Conservation (phyloP, 2,888 invertebrate species). For the Elaeidobius kamerunicus region DNA sequence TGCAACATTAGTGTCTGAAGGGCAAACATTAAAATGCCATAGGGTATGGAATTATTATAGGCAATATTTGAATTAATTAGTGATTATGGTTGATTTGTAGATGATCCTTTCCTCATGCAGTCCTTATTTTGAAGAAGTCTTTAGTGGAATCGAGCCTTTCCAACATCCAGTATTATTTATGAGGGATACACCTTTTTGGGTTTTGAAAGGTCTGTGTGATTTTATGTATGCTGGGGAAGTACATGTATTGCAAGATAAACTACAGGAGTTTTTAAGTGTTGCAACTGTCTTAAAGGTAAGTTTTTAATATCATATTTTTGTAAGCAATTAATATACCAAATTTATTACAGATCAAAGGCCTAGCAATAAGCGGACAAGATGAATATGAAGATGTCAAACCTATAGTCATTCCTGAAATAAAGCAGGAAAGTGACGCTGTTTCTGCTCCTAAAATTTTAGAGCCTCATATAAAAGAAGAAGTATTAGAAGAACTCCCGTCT, state of each 20-base stretch:
- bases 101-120: constrained; percentile 54
- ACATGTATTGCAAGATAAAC: constrained; percentile 50
- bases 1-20: constrained; percentile 56
- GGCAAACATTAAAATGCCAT: constrained; percentile 55
- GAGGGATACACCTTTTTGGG: constrained; percentile 52
- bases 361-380: constrained; percentile 39
- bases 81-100: constrained; percentile 41
- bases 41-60: constrained; percentile 43
- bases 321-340: neutral
- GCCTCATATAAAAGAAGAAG: constrained; percentile 31
- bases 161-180: constrained; percentile 54
- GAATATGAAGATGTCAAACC: constrained; percentile 13
- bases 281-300: constrained; percentile 51
- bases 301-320: neutral
- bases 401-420: constrained; percentile 7
- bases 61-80: neutral
- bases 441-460: constrained; percentile 2
- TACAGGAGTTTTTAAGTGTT: constrained; percentile 50
- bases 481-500: constrained; percentile 16
- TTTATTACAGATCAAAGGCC: constrained; percentile 45
- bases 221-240: constrained; percentile 57
- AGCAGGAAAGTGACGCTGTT: constrained; percentile 17
- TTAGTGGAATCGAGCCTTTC: constrained; percentile 48
- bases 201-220: constrained; percentile 52
- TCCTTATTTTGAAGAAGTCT: constrained; percentile 52